These are phyloP conservation scores for Anser cygnoides DNA, from an alignment of 2,113 vertebrate species.

Conservation along the genomic window DNA sequence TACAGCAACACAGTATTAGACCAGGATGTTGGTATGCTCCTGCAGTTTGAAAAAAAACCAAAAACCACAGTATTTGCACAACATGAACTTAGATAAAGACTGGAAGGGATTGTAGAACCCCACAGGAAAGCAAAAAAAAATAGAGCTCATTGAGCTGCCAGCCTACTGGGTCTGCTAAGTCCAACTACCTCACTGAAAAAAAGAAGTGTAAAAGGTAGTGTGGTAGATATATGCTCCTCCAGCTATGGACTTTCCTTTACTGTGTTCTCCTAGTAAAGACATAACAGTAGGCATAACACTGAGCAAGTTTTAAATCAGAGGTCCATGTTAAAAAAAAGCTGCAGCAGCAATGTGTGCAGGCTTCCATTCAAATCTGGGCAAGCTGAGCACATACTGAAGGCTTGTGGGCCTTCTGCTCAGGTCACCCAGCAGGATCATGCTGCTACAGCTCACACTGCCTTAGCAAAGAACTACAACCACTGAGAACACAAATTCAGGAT, in stretches of 20 bases:
- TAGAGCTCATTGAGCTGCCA: no score
- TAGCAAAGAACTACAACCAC: neutral
- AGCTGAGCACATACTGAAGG: neutral
- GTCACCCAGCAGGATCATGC: neutral
- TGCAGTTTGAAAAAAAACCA: neutral
- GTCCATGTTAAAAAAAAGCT: accelerated
- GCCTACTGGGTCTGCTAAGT: no score
- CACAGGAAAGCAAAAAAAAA: neutral
- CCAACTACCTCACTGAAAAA: neutral
- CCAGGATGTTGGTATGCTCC: neutral
- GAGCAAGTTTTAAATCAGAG: neutral
- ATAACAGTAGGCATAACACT: neutral
- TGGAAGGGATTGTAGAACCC: neutral
- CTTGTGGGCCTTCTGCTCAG: neutral
- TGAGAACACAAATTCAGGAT: neutral
- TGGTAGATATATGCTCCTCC: neutral
- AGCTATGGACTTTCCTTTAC: neutral
- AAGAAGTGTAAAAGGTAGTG: neutral
- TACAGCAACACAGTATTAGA: neutral
- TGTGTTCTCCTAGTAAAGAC: neutral
- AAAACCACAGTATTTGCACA: neutral
- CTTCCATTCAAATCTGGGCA: neutral
- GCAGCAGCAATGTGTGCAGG: neutral
- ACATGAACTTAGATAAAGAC: neutral
- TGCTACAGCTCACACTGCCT: neutral